Evolutionary conservation across 2,113 vertebrate species (phyloP), one percentile per base, ranked within the genome.

Genomic region (Dipodomys stephensi): DNA sequence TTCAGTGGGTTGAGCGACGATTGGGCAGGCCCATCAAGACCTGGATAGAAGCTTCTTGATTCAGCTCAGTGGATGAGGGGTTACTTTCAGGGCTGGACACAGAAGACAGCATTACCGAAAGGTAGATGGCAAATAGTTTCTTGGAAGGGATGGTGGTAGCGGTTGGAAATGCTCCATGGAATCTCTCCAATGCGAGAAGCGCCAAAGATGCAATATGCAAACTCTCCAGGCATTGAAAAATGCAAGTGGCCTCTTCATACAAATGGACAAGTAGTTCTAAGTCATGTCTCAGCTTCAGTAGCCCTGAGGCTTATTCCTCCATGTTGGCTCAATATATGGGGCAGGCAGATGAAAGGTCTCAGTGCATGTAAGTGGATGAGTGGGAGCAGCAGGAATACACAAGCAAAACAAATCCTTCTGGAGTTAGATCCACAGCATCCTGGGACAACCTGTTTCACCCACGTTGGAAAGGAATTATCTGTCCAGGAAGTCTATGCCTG

Each of bases 21-120:
- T 10, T n/a, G 49, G 49, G 7, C 12, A 71, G 25, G 22, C 15
- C 27, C 25, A 6, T 57, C 27, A 23, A 77, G 35, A 62, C 35
- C 69, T 6, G 3, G 23, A 16, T 7, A 62, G 64, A 74, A 89
- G 7, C 2, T 4, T 18, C 28, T 28, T 15, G 30, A 25, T 35
- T 9, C 0, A 28, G 27, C 62, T 80, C 46, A 53, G 39, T 62
- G 10, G 46, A 35, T 72, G 28, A 49, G 53, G 39, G 62, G 44
- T 22, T 13, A 20, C 62, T 83, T 57, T 4, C 6, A 30, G 0
- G 60, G 39, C 3, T 16, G 11, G 4, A 28, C 4, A 5, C 9
- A 32, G 46, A 15, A 64, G 32, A 9, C 0, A 30, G 16, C 3
- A 4, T 22, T 11, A 25, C 9, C 60, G 19, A 1, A 18, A 16